Conservation (phyloP, 53 echinoderm and acorn worm genomes). For the Echinarachnius parma region DNA sequence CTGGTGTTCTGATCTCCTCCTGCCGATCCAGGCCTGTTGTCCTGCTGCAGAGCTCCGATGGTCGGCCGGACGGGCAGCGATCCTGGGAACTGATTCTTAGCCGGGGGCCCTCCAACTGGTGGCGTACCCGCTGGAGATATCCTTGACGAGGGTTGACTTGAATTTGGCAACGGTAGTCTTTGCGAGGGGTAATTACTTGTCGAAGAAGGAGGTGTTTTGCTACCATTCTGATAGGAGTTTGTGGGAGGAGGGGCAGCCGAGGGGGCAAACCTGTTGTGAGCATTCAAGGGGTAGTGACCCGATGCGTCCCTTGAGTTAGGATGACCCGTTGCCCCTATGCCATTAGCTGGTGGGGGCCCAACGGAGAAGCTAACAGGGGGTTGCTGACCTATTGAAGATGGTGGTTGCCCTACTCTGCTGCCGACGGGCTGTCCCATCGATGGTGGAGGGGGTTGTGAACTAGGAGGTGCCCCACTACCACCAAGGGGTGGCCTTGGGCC, state of each 20-base stretch:
- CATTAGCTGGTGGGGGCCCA: conserved; percentile 30
- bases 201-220: background rate
- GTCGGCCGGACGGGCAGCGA: background rate
- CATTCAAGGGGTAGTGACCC: background rate
- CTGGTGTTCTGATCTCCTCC: conserved; percentile 26
- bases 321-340: conserved; percentile 23
- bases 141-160: conserved; percentile 22
- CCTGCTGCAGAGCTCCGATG: conserved; percentile 3
- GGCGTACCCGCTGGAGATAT: background rate
- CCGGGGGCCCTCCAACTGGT: conserved; percentile 11
- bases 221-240: conserved; percentile 29
- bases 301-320: conserved; percentile 11
- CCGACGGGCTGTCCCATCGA: conserved; percentile 8
- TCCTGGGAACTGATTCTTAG: no score
- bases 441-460: conserved; percentile 37
- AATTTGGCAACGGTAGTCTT: conserved; percentile 24
- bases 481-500: conserved; percentile 6
- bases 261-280: conserved; percentile 29
- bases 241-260: conserved; percentile 7
- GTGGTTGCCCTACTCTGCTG: conserved; percentile 49
- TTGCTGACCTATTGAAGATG: conserved; percentile 21
- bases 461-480: conserved; percentile 24
- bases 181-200: background rate
- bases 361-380: no score
- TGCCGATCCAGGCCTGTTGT: conserved; percentile 20